Evolutionary conservation across 2,888 invertebrate genomes (phyloP).

Genomic region (Apamea crenata): DNA sequence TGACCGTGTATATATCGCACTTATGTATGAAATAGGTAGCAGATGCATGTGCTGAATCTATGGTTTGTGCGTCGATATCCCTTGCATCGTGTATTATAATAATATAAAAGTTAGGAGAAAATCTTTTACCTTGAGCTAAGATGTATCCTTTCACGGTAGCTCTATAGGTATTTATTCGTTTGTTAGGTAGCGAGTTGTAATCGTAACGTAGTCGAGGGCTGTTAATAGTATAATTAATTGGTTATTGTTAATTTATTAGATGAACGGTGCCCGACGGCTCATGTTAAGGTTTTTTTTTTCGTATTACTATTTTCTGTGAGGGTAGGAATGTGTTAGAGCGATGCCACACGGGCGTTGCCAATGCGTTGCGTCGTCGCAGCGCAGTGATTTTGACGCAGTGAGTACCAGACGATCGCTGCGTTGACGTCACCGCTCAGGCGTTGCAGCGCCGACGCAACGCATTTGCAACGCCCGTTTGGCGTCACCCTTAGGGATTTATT

Average conservation of each 20-base stretch:
- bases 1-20: no score
- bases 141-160: constrained; percentile 29
- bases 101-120: constrained; percentile 29
- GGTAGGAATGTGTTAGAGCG: neutral
- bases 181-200: constrained; percentile 54
- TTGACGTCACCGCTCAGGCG: no score
- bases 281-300: constrained; percentile 25
- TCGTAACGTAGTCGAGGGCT: constrained; percentile 70
- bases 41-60: neutral
- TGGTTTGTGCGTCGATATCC: neutral
- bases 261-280: constrained; percentile 28
- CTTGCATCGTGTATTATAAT: neutral
- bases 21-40: neutral
- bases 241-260: constrained; percentile 61
- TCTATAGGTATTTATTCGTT: constrained; percentile 52
- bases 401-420: no score
- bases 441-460: no score
- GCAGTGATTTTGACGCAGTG: neutral
- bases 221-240: constrained; percentile 72
- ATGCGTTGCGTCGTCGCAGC: neutral
- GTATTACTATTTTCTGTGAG: constrained; percentile 20
- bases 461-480: no score
- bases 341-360: neutral
- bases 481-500: neutral
- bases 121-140: constrained; percentile 35